These are phyloP conservation scores for Delia radicum DNA, from an alignment of 1,140 invertebrate species.

Conservation along the genomic window DNA sequence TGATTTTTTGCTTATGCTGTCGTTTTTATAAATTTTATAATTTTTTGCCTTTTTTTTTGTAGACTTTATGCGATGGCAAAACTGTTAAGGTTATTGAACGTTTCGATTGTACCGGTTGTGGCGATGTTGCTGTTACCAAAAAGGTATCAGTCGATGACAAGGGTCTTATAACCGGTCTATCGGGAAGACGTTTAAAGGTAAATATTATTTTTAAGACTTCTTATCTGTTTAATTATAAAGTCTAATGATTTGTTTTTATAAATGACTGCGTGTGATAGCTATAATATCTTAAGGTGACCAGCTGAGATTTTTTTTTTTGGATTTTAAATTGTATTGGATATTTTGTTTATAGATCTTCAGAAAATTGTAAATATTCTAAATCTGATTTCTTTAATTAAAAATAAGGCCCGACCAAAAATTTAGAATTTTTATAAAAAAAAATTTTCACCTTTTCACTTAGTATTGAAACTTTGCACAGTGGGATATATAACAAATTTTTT, in stretches of 20 bases:
- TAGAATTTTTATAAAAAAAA: too few relatives aligned
- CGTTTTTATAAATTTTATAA: background rate
- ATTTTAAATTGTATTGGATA: too few relatives aligned
- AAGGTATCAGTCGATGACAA: conserved; percentile 72
- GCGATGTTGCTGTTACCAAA: conserved; percentile 88
- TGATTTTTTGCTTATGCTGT: background rate
- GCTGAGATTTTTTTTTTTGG: background rate
- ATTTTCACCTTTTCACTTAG: too few relatives aligned
- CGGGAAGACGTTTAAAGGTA: conserved; percentile 86
- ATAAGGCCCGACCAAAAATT: too few relatives aligned
- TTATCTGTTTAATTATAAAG: too few relatives aligned
- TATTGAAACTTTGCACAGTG: too few relatives aligned
- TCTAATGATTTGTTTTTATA: background rate
- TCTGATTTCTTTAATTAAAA: too few relatives aligned
- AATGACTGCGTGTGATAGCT: background rate
- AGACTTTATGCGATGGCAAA: conserved; percentile 72
- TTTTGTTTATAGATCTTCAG: too few relatives aligned
- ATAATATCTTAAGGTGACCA: background rate
- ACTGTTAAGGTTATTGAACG: conserved; percentile 92
- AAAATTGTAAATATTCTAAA: too few relatives aligned
- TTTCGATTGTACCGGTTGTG: conserved; percentile 92
- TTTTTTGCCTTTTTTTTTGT: conserved; percentile 37
- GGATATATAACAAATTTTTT: too few relatives aligned
- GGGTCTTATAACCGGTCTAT: conserved; percentile 79
- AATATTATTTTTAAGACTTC: conserved; percentile 23